phyloP scores from a whole-genome alignment of 2,797 vertebrate species.

The Crypturellus tataupa region DNA sequence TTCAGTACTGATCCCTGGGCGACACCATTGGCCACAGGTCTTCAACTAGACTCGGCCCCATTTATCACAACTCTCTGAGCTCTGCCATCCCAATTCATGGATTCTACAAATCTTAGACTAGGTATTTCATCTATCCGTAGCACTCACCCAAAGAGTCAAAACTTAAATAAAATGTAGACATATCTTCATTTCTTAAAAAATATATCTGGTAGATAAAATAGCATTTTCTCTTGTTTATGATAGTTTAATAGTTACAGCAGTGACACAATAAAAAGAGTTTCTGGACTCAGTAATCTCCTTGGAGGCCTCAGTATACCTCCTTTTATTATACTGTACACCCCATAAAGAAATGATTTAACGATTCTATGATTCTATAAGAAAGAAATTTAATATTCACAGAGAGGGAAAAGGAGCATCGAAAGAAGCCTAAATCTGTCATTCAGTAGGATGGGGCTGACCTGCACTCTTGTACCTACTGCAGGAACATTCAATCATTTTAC shows the following conservation, averaged over 20 bases:
- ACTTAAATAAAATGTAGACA: not conserved
- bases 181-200: not conserved
- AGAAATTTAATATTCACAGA: not conserved
- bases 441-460: not conserved
- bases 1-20: too few relatives aligned
- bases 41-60: too few relatives aligned
- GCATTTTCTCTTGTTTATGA: not conserved
- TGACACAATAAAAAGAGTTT: not conserved
- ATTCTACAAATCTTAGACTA: not conserved
- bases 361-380: not conserved
- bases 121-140: not conserved
- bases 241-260: fast-evolving
- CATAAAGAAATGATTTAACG: not conserved
- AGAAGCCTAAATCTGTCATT: not conserved
- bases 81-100: not conserved
- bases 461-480: fast-evolving
- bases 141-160: not conserved
- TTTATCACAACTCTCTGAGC: too few relatives aligned
- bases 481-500: not conserved
- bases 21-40: too few relatives aligned
- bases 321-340: not conserved
- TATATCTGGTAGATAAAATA: not conserved
- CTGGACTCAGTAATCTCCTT: not conserved
- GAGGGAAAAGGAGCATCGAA: not conserved
- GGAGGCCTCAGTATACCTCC: not conserved